Percentiles rank a stretch among this genome's conserved stretches.
phyloP scores from a whole-genome alignment of 2,888 invertebrate species.

The Sphaerophoria taeniata region DNA sequence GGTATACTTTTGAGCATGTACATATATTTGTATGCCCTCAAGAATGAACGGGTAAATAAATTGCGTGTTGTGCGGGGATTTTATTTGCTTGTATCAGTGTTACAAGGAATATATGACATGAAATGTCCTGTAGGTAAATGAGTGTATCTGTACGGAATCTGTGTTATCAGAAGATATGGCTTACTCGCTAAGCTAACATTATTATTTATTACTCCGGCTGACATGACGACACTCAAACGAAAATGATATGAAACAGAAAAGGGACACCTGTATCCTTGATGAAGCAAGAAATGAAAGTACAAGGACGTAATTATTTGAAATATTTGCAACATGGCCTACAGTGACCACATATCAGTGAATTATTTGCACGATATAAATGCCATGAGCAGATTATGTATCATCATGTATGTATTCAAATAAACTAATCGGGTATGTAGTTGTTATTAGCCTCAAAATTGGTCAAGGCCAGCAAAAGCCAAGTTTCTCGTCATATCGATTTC shows the following conservation, averaged over 20 bases:
- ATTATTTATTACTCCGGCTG: neutral
- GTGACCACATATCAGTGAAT: no score
- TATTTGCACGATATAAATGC: no score
- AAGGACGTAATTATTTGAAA: neutral
- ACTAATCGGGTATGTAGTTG: no score
- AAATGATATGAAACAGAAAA: conserved; percentile 1
- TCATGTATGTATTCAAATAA: no score
- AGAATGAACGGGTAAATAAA: conserved; percentile 66
- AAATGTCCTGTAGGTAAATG: conserved; percentile 33
- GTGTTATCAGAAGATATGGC: neutral
- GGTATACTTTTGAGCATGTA: conserved; percentile 58
- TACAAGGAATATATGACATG: neutral
- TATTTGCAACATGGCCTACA: no score
- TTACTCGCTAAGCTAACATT: conserved; percentile 8
- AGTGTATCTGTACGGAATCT: conserved; percentile 15
- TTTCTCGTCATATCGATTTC: no score
- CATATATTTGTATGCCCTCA: conserved; percentile 49
- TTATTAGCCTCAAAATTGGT: no score
- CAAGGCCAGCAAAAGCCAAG: no score
- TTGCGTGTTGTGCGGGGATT: conserved; percentile 46
- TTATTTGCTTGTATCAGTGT: no score
- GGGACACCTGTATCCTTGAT: neutral
- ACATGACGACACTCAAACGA: neutral
- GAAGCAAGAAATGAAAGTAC: neutral
- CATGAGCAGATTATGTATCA: no score